Evolutionary conservation across 2,797 vertebrate species (phyloP).

Genomic region (Limosa lapponica): DNA sequence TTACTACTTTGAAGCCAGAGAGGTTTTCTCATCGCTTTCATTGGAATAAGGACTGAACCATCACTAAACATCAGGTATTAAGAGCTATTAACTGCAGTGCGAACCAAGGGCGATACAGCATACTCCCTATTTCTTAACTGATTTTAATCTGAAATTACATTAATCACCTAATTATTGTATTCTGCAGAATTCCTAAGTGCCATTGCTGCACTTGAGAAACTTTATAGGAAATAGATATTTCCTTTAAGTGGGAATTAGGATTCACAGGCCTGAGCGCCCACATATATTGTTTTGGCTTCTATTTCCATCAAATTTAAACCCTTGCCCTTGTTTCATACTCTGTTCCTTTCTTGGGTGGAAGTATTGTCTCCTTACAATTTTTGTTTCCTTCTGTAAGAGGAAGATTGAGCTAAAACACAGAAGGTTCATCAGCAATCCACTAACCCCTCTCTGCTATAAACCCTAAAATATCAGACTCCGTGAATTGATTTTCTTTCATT

Average conservation of each 20-base stretch:
- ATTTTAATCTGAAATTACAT: not conserved
- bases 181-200: not conserved
- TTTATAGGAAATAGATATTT: not conserved
- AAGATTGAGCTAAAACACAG: not conserved
- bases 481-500: slow-evolving; percentile 68
- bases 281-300: not conserved
- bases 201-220: not conserved
- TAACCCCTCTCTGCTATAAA: slow-evolving; percentile 13
- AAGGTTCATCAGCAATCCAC: not conserved
- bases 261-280: not conserved
- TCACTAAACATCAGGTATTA: not conserved
- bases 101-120: not conserved
- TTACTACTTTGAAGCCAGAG: not conserved
- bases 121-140: not conserved
- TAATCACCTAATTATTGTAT: not conserved
- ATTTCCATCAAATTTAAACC: not conserved
- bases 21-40: not conserved
- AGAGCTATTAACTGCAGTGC: not conserved
- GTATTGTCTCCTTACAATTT: not conserved
- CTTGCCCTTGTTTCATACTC: not conserved
- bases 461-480: slow-evolving; percentile 30
- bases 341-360: not conserved
- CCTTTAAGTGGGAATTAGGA: not conserved
- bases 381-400: not conserved
- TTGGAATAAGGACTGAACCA: not conserved